phyloP scores from a whole-genome alignment of 2,888 invertebrate species.

The Schizotus pectinicornis region DNA sequence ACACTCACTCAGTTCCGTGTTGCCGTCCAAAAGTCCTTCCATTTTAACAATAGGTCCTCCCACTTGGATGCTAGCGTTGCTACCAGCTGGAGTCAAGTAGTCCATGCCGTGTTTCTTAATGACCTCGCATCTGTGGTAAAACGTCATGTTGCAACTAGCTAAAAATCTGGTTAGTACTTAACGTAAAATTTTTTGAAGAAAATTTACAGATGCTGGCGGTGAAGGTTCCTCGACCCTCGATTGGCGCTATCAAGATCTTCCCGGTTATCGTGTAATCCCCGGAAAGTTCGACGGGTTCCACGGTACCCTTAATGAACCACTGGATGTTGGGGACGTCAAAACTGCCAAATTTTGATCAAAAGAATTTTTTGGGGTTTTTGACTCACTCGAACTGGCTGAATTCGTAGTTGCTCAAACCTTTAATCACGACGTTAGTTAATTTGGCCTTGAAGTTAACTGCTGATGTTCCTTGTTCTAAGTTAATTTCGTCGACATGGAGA shows the following conservation, averaged over 20 bases:
- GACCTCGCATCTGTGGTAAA: constrained; percentile 38
- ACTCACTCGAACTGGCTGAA: neutral
- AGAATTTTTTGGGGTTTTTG: neutral
- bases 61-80: constrained; percentile 37
- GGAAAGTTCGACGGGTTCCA: constrained; percentile 36
- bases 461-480: too few relatives aligned
- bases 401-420: too few relatives aligned
- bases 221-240: constrained; percentile 41
- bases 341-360: constrained; percentile 19
- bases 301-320: constrained; percentile 34
- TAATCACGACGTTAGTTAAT: too few relatives aligned
- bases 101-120: constrained; percentile 31
- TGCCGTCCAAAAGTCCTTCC: constrained; percentile 42
- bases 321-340: constrained; percentile 41
- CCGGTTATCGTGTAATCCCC: constrained; percentile 46
- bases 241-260: constrained; percentile 45
- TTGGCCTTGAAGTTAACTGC: too few relatives aligned
- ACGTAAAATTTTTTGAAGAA: neutral
- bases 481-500: too few relatives aligned
- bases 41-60: constrained; percentile 37
- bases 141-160: constrained; percentile 22
- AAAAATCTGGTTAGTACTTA: neutral
- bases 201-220: constrained; percentile 37
- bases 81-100: constrained; percentile 33
- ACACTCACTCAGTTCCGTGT: constrained; percentile 40